Conservation (phyloP, 1,140 invertebrate genomes). For the Ylistrum balloti region DNA sequence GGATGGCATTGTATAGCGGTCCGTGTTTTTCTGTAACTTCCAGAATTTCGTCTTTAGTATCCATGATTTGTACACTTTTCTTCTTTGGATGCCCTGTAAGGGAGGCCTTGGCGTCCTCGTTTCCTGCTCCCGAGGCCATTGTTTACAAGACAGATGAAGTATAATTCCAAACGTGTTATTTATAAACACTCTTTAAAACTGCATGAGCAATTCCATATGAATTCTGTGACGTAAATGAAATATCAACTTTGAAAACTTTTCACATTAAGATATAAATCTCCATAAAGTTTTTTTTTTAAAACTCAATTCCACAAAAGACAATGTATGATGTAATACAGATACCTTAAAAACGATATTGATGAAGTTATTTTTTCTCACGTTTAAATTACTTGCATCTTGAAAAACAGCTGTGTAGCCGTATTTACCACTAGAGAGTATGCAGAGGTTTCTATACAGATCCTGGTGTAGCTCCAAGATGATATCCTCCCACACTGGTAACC, state of each 20-base stretch:
- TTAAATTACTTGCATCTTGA: conserved; percentile 23
- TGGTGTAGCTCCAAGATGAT: background rate
- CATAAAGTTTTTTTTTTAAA: background rate
- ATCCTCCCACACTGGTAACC: background rate
- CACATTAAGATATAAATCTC: background rate
- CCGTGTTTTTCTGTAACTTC: conserved; percentile 83
- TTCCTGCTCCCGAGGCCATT: conserved; percentile 8
- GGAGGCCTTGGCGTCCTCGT: background rate
- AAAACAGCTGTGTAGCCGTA: background rate
- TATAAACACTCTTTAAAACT: background rate
- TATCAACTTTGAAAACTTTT: background rate
- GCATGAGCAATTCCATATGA: background rate
- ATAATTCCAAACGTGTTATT: conserved; percentile 1
- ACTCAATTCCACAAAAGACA: background rate
- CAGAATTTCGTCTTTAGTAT: conserved; percentile 78
- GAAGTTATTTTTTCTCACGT: conserved; percentile 36
- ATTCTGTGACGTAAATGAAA: background rate
- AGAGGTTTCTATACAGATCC: too few relatives aligned
- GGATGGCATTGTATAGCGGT: conserved; percentile 83
- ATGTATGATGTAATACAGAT: background rate
- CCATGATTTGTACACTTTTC: conserved; percentile 64
- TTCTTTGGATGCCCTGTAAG: conserved; percentile 50
- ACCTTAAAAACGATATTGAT: background rate
- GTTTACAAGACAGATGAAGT: background rate
- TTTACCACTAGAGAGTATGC: too few relatives aligned